phyloP scores from a whole-genome alignment of 2,888 invertebrate genomes.

The Agrotis clavis region DNA sequence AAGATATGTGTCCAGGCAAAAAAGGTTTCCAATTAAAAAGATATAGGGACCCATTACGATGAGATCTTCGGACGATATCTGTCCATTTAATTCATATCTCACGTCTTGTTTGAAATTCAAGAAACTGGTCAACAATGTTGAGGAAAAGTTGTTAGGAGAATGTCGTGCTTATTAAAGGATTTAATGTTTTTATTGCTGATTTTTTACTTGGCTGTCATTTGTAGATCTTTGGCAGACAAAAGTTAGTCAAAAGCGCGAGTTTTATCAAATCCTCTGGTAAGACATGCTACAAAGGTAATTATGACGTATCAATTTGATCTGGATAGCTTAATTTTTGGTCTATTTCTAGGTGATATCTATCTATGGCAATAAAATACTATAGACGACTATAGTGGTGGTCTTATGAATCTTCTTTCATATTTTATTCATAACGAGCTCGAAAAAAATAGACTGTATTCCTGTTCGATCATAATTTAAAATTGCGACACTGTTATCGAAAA shows the following conservation, averaged over 20 bases:
- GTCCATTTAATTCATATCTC: constrained; percentile 88
- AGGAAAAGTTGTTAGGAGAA: constrained; percentile 36
- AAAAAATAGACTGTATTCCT: constrained; percentile 38
- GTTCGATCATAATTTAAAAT: constrained; percentile 61
- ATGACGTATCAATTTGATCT: too few relatives aligned
- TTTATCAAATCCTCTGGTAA: too few relatives aligned
- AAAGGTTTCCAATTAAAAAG: constrained; percentile 87
- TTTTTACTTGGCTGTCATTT: constrained; percentile 2
- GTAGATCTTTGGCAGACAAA: too few relatives aligned
- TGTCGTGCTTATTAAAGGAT: constrained; percentile 39
- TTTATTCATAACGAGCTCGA: constrained; percentile 18
- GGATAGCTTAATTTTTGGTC: neutral
- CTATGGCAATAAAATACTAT: neutral
- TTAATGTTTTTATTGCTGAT: constrained; percentile 29
- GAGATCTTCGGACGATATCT: constrained; percentile 75
- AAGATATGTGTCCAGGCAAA: constrained; percentile 80
- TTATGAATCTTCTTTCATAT: constrained; percentile 30
- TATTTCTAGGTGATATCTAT: constrained; percentile 5
- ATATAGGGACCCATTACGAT: constrained; percentile 83
- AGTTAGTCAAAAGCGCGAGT: too few relatives aligned
- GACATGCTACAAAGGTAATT: too few relatives aligned
- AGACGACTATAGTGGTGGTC: constrained; percentile 25
- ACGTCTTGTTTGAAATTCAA: constrained; percentile 80
- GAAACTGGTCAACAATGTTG: constrained; percentile 61
- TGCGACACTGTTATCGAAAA: constrained; percentile 55